Evolutionary conservation across 2,888 invertebrate genomes (phyloP).

Genomic region (Sesamia inferens): DNA sequence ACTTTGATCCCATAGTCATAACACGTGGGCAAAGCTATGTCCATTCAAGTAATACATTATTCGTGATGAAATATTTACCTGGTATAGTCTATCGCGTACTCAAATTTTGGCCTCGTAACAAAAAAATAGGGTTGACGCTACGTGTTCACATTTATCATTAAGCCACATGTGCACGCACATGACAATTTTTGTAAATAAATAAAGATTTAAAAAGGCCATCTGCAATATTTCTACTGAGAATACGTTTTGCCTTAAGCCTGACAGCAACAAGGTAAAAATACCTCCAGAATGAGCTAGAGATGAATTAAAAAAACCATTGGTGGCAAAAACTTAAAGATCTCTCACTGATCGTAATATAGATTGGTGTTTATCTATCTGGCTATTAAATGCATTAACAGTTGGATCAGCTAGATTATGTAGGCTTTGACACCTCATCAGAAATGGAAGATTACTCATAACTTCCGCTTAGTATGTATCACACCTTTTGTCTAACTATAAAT

Average conservation of each 20-base stretch:
- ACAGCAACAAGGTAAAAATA: neutral
- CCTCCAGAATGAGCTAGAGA: neutral
- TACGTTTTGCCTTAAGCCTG: neutral
- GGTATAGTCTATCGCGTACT: neutral
- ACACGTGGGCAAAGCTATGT: slow-evolving; percentile 3
- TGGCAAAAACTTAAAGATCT: neutral
- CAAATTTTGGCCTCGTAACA: neutral
- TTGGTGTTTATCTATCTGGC: neutral
- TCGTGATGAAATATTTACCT: slow-evolving; percentile 10
- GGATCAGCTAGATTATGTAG: slow-evolving; percentile 31
- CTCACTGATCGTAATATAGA: neutral
- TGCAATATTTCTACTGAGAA: neutral
- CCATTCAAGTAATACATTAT: neutral
- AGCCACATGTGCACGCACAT: neutral
- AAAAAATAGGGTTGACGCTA: slow-evolving; percentile 2
- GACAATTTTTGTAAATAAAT: neutral
- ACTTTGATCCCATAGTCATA: slow-evolving; percentile 6
- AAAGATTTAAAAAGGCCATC: neutral
- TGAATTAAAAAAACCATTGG: neutral
- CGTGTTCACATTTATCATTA: slow-evolving; percentile 1
- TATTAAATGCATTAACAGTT: slow-evolving; percentile 10
- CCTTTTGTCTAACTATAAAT: slow-evolving; percentile 21
- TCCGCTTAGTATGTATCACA: slow-evolving; percentile 38
- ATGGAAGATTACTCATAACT: slow-evolving; percentile 52
- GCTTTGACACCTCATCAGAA: slow-evolving; percentile 34